These are phyloP conservation scores for Fregata magnificens DNA, from an alignment of 2,113 vertebrate species.

Conservation along the genomic window DNA sequence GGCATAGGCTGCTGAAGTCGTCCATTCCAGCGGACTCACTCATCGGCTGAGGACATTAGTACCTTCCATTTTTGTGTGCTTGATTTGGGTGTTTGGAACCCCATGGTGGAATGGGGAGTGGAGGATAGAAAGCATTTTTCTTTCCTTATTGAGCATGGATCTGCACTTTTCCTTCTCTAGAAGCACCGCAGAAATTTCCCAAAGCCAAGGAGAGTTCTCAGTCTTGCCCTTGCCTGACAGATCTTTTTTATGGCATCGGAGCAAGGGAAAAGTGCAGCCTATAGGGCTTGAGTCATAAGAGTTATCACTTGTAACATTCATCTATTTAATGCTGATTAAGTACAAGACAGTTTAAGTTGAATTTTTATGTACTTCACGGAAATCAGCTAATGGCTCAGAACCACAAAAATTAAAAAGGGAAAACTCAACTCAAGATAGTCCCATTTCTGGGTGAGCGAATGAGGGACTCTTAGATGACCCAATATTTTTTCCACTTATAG, in stretches of 20 bases:
- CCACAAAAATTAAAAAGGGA: neutral
- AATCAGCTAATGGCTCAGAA: conserved; percentile 21
- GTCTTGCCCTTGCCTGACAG: neutral
- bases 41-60: neutral
- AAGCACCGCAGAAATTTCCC: neutral
- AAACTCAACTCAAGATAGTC: neutral
- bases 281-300: neutral
- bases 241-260: neutral
- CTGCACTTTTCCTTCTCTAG: neutral
- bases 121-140: neutral
- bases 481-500: neutral
- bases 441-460: neutral
- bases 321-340: conserved; percentile 12
- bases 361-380: neutral
- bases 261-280: neutral
- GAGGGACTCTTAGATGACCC: neutral
- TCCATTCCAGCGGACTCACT: neutral
- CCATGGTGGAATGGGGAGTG: neutral
- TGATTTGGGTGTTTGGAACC: neutral
- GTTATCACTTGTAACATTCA: neutral
- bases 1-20: neutral
- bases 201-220: neutral
- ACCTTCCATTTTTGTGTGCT: neutral
- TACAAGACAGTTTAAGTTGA: neutral
- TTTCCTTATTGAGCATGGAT: neutral